phyloP scores from a whole-genome alignment of 2,113 vertebrate genomes.

The Cinclus mexicanus region DNA sequence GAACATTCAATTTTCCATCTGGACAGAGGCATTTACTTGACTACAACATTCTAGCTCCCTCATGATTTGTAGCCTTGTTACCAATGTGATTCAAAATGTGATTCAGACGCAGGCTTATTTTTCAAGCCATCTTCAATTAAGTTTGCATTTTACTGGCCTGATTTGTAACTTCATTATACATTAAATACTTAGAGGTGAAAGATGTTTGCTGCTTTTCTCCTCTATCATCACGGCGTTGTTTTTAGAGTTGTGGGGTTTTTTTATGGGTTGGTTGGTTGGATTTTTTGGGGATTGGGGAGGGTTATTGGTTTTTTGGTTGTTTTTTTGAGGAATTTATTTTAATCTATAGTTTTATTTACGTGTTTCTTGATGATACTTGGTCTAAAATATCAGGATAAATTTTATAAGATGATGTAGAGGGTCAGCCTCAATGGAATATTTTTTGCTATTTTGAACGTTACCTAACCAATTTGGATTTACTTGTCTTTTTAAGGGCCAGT shows the following conservation, averaged over 20 bases:
- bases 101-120: neutral
- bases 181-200: neutral
- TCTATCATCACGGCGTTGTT: neutral
- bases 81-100: neutral
- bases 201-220: neutral
- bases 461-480: neutral
- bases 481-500: neutral
- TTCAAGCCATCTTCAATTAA: neutral
- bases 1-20: neutral
- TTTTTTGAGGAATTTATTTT: neutral
- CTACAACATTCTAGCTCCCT: neutral
- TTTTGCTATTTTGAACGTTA: neutral
- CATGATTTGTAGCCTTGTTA: neutral
- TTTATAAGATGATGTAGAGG: neutral
- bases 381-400: neutral
- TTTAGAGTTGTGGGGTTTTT: neutral
- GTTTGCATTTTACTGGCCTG: neutral
- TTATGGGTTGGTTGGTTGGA: neutral
- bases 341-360: neutral
- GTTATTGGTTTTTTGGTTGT: neutral
- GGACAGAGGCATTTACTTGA: neutral
- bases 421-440: neutral
- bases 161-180: neutral
- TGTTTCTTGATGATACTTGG: neutral
- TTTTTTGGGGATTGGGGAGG: neutral